Conservation (phyloP, 2,113 vertebrate species). For the Xiphophorus hellerii region DNA sequence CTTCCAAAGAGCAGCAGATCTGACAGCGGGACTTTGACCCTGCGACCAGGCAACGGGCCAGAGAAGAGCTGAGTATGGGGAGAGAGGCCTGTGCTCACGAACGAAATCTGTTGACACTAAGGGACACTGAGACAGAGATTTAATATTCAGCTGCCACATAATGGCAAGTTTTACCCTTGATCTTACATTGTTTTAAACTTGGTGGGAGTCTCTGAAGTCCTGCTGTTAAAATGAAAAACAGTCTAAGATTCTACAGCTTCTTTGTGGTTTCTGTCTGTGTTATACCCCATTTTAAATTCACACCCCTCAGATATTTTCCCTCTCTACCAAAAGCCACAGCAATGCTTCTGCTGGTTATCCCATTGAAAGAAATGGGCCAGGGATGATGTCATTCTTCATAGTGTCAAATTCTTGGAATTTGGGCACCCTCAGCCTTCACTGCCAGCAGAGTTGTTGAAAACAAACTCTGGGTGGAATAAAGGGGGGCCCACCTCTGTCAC, state of each 20-base stretch:
- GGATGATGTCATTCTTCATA: constrained; percentile 71
- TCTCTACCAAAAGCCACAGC: constrained; percentile 38
- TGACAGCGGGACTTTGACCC: constrained; percentile 50
- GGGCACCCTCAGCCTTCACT: constrained; percentile 33
- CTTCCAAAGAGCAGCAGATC: constrained; percentile 51
- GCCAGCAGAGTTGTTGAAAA: constrained; percentile 58
- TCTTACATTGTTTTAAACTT: constrained; percentile 2
- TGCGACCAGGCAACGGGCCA: constrained; percentile 37
- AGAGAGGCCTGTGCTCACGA: constrained; percentile 12
- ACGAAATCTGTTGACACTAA: constrained; percentile 28
- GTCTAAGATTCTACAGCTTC: constrained; percentile 43
- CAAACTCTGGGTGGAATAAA: constrained; percentile 47
- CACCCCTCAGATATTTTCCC: constrained; percentile 40
- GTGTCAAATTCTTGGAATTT: constrained; percentile 57
- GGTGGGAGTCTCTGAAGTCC: constrained; percentile 24
- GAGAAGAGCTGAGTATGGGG: constrained; percentile 27
- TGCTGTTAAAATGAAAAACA: constrained; percentile 25
- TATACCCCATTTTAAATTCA: constrained; percentile 52
- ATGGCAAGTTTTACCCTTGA: neutral
- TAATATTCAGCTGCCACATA: neutral
- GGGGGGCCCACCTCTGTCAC: constrained; percentile 63
- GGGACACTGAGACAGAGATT: constrained; percentile 16
- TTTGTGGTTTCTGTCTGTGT: constrained; percentile 38
- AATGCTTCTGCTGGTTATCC: constrained; percentile 49
- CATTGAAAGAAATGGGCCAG: constrained; percentile 49